Conservation (phyloP, 2,888 invertebrate genomes). For the Anarsia innoxiella region DNA sequence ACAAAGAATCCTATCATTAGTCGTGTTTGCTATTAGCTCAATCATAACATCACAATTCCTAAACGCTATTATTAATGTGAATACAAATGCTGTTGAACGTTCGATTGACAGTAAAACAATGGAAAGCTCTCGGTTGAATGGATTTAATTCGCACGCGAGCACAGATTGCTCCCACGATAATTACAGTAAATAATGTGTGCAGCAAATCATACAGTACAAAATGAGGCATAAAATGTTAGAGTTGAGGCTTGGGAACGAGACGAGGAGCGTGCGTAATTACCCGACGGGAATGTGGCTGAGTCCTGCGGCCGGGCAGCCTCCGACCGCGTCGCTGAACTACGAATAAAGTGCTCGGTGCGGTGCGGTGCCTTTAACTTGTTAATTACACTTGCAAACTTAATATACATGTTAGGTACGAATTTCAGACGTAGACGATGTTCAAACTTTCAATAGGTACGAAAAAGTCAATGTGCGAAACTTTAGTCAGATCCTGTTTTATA, state of each 20-base stretch:
- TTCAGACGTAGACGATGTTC: conserved; percentile 8
- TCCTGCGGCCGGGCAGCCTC: conserved; percentile 51
- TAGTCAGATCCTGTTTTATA: conserved; percentile 18
- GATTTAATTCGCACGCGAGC: conserved; percentile 46
- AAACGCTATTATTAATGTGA: conserved; percentile 12
- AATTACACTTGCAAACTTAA: conserved; percentile 58
- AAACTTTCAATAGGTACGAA: conserved; percentile 1
- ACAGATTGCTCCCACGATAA: conserved; percentile 58
- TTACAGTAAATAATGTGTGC: conserved; percentile 59
- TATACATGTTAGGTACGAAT: conserved; percentile 47
- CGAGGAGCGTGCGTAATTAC: conserved; percentile 68
- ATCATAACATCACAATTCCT: too few relatives aligned
- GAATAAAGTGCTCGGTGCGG: conserved; percentile 59
- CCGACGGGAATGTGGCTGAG: conserved; percentile 65
- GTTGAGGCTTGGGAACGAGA: conserved; percentile 60
- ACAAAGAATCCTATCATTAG: conserved; percentile 1
- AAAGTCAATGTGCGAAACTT: conserved; percentile 8
- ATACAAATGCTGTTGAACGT: conserved; percentile 13
- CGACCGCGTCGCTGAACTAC: conserved; percentile 53
- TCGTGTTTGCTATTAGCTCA: too few relatives aligned
- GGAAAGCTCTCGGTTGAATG: conserved; percentile 35
- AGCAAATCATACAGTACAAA: conserved; percentile 68
- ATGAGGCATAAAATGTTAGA: conserved; percentile 69
- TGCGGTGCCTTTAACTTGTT: conserved; percentile 56
- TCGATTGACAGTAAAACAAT: conserved; percentile 29